Conservation (phyloP, 2,888 invertebrate species). For the Nomada ferruginata region DNA sequence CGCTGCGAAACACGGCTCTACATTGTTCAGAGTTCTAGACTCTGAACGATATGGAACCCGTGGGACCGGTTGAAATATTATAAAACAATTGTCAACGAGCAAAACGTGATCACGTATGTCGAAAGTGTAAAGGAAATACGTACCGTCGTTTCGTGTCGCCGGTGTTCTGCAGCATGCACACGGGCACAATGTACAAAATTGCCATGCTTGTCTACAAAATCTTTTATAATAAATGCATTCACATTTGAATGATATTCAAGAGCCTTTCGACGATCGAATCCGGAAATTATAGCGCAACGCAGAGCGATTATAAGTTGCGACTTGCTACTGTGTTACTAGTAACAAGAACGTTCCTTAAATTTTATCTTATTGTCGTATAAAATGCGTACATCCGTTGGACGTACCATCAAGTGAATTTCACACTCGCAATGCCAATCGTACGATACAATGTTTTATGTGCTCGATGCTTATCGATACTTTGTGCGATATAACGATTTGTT, state of each 20-base stretch:
- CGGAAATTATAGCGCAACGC: constrained; percentile 13
- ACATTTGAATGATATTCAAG: background rate
- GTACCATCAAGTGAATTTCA: constrained; percentile 41
- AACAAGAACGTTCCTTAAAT: constrained; percentile 58
- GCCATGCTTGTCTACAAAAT: constrained; percentile 16
- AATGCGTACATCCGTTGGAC: constrained; percentile 48
- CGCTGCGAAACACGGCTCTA: constrained; percentile 1
- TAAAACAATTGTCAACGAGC: background rate
- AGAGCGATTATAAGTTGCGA: constrained; percentile 29
- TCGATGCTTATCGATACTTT: constrained; percentile 60
- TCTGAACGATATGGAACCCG: background rate
- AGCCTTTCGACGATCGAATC: constrained; percentile 7
- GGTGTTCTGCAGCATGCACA: background rate
- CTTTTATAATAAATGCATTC: background rate
- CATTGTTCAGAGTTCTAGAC: no score
- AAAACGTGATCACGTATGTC: background rate
- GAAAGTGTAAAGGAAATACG: background rate
- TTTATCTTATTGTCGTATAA: constrained; percentile 64
- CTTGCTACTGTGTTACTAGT: constrained; percentile 27
- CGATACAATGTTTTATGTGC: constrained; percentile 47
- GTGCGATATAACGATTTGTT: constrained; percentile 59
- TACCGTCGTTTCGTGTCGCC: background rate
- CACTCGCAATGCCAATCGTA: constrained; percentile 33
- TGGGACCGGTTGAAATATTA: background rate
- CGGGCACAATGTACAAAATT: constrained; percentile 10